These are phyloP conservation scores for Vanessa tameamea DNA, from an alignment of 1,140 invertebrate species.

Conservation along the genomic window DNA sequence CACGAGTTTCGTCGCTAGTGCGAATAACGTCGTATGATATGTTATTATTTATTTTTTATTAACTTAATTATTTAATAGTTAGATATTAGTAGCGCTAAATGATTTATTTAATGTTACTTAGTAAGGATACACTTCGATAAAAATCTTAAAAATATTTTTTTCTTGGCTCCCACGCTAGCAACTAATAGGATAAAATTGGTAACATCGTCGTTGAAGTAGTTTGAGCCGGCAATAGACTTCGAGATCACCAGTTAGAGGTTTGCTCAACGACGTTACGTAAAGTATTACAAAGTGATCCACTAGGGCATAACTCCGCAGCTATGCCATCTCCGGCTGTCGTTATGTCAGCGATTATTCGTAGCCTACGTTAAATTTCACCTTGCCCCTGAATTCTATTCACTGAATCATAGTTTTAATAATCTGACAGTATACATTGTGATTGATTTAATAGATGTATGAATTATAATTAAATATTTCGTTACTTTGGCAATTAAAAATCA, in stretches of 20 bases:
- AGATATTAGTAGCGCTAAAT: no score
- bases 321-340: slow-evolving; percentile 15
- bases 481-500: no score
- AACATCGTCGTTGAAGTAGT: slow-evolving; percentile 14
- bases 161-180: neutral
- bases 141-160: neutral
- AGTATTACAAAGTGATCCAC: slow-evolving; percentile 39
- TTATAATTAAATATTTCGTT: no score
- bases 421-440: neutral
- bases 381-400: slow-evolving; percentile 18
- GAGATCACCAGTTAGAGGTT: slow-evolving; percentile 27
- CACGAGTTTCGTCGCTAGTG: no score
- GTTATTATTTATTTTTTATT: no score
- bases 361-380: slow-evolving; percentile 26
- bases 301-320: slow-evolving; percentile 22
- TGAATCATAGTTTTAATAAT: neutral
- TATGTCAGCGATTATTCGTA: slow-evolving; percentile 22
- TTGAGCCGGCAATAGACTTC: slow-evolving; percentile 17
- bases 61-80: no score
- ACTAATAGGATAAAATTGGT: slow-evolving; percentile 21
- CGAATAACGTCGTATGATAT: no score
- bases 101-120: no score
- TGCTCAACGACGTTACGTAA: slow-evolving; percentile 44
- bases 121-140: neutral
- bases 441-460: neutral